Conservation (phyloP, 1,140 invertebrate species). For the Ericerus pela region DNA sequence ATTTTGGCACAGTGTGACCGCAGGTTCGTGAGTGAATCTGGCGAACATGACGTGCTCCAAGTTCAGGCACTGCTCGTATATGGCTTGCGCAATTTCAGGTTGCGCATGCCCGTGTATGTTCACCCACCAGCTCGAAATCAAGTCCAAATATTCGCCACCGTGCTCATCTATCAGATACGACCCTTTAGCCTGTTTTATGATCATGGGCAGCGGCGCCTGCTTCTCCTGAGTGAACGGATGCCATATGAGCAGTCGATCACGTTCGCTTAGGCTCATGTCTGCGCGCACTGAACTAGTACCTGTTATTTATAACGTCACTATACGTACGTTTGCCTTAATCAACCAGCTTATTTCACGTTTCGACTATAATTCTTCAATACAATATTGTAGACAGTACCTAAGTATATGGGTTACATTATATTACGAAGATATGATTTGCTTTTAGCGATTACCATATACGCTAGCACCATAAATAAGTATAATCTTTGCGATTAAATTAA, state of each 20-base stretch:
- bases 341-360: too few relatives aligned
- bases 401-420: too few relatives aligned
- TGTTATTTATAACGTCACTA: too few relatives aligned
- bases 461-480: too few relatives aligned
- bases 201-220: not conserved
- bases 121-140: slow-evolving; percentile 19
- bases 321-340: too few relatives aligned
- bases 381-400: too few relatives aligned
- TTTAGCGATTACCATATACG: too few relatives aligned
- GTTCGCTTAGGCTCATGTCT: not conserved
- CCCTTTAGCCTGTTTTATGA: slow-evolving; percentile 7
- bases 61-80: slow-evolving; percentile 14
- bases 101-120: slow-evolving; percentile 18
- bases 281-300: too few relatives aligned
- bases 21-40: slow-evolving; percentile 19
- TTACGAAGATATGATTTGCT: too few relatives aligned
- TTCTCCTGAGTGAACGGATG: slow-evolving; percentile 18
- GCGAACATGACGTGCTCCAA: slow-evolving; percentile 20
- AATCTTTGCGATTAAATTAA: too few relatives aligned
- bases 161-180: slow-evolving; percentile 10
- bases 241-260: slow-evolving; percentile 16
- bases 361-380: too few relatives aligned
- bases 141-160: slow-evolving; percentile 16
- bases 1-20: slow-evolving; percentile 13
- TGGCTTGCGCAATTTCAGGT: slow-evolving; percentile 12